Evolutionary conservation across 2,797 vertebrate species (phyloP).

Genomic region (Tokudaia tokunoshimensis): DNA sequence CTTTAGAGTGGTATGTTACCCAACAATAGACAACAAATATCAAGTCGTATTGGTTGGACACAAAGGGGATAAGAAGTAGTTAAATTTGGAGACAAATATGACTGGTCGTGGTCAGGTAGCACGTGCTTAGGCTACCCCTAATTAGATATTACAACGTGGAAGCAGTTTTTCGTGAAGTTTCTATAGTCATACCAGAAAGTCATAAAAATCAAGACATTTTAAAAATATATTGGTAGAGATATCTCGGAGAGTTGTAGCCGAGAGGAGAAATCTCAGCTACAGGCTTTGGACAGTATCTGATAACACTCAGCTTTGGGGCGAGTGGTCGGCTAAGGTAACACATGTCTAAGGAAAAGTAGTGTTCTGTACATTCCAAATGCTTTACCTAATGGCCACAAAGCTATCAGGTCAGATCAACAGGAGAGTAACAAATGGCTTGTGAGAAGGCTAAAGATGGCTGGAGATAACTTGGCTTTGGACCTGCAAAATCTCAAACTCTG

Average conservation of each 20-base stretch:
- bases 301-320: neutral
- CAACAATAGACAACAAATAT: neutral
- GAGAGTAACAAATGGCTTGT: neutral
- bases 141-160: neutral
- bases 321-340: neutral
- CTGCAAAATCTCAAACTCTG: neutral
- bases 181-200: neutral
- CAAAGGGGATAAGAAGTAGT: neutral
- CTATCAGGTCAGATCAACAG: neutral
- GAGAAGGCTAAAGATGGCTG: neutral
- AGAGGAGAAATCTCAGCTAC: neutral
- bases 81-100: neutral
- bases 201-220: neutral
- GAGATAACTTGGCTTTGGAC: neutral
- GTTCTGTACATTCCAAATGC: neutral
- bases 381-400: neutral
- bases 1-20: neutral
- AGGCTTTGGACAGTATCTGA: neutral
- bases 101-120: neutral
- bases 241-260: neutral
- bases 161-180: neutral
- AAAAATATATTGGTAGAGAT: neutral
- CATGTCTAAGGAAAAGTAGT: neutral
- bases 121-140: neutral
- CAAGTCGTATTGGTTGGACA: neutral